Conservation (phyloP, 2,113 vertebrate species). For the Xyliphius kryptos region DNA sequence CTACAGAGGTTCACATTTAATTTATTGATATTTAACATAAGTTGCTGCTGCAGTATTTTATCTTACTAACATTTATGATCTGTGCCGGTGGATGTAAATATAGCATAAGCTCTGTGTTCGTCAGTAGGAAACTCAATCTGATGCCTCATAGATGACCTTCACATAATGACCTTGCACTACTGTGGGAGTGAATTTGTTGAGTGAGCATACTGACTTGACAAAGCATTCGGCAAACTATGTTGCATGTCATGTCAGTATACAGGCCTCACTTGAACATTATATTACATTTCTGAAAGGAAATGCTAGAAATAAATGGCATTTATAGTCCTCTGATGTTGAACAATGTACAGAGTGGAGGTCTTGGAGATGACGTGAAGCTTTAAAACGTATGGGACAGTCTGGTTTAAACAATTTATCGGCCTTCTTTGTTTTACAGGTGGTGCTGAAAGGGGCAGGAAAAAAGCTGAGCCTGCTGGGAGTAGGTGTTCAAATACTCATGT, state of each 20-base stretch:
- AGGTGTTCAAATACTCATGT: conserved; percentile 44
- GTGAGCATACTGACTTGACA: neutral
- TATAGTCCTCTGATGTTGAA: neutral
- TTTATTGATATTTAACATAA: too few species aligned
- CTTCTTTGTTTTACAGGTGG: conserved; percentile 55
- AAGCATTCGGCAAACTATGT: neutral
- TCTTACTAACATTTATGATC: neutral
- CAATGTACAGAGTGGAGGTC: neutral
- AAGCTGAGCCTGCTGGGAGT: conserved; percentile 73
- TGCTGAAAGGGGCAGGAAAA: conserved; percentile 72
- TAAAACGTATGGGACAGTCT: neutral
- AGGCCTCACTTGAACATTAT: neutral
- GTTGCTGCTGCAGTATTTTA: neutral
- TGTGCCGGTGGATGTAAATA: conserved; percentile 36
- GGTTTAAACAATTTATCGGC: neutral
- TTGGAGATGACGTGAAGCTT: neutral
- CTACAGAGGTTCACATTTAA: too few species aligned
- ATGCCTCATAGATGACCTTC: conserved; percentile 48
- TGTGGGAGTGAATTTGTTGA: conserved; percentile 1
- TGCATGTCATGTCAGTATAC: neutral
- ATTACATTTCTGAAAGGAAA: neutral
- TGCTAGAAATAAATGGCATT: neutral
- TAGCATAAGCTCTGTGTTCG: conserved; percentile 39
- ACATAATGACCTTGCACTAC: conserved; percentile 16
- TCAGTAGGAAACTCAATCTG: conserved; percentile 47